phyloP scores from a whole-genome alignment of 2,797 vertebrate genomes.

The Argya squamiceps region DNA sequence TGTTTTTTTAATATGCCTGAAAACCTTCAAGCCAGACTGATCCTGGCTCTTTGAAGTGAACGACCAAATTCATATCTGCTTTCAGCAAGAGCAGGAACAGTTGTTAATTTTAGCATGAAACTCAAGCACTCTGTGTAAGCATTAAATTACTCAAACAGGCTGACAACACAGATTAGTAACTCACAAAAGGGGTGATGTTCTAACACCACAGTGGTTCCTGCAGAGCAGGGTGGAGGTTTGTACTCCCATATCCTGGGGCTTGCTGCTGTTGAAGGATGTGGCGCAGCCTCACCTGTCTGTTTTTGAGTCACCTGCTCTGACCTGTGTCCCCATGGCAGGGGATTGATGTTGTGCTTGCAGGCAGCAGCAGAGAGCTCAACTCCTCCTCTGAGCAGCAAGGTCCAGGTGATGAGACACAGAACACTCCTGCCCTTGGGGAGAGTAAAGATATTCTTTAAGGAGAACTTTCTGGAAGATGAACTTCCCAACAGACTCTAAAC shows the following conservation, averaged over 20 bases:
- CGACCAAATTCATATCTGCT: neutral
- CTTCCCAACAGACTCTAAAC: neutral
- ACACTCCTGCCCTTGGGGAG: neutral
- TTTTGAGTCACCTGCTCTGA: neutral
- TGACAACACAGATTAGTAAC: neutral
- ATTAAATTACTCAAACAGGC: neutral
- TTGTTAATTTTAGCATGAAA: slow-evolving; percentile 27
- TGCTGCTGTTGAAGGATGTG: neutral
- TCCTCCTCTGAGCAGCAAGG: neutral
- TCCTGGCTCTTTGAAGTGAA: neutral
- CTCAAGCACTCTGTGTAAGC: neutral
- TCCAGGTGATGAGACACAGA: neutral
- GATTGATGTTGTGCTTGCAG: neutral
- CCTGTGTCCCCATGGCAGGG: neutral
- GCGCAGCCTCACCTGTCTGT: neutral
- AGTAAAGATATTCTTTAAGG: neutral
- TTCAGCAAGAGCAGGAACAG: neutral
- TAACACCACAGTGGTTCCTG: neutral
- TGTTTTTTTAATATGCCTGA: neutral
- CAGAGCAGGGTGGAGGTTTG: neutral
- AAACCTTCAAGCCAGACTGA: neutral
- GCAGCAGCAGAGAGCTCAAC: neutral
- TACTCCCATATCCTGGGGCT: neutral
- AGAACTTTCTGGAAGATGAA: neutral
- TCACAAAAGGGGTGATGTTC: neutral